Conservation (phyloP, 2,113 vertebrate species). For the Chrysochloris asiatica region DNA sequence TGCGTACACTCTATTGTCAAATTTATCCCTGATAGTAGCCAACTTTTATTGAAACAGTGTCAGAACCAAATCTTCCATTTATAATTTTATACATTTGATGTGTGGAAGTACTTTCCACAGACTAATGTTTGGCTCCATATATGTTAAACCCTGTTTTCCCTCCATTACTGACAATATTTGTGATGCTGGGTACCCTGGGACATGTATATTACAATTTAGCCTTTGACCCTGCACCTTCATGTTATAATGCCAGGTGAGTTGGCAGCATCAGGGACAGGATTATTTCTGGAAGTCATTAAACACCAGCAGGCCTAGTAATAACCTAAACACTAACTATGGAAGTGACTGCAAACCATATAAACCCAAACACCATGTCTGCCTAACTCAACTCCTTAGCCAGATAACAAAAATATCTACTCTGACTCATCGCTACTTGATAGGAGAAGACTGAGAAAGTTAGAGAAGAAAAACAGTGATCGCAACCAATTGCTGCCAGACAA, state of each 20-base stretch:
- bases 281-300: not conserved
- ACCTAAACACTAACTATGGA: not conserved
- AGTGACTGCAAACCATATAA: not conserved
- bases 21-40: not conserved
- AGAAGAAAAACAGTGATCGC: not conserved
- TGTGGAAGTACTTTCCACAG: not conserved
- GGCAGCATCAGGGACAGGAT: not conserved
- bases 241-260: not conserved
- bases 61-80: not conserved
- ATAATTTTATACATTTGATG: not conserved
- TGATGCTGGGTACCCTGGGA: not conserved
- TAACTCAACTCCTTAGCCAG: not conserved
- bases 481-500: not conserved
- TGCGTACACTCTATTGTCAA: not conserved
- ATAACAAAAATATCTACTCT: not conserved
- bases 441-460: not conserved
- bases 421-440: not conserved
- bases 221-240: not conserved
- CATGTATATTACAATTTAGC: not conserved
- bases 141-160: conserved; percentile 20
- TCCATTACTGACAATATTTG: not conserved
- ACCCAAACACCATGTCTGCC: not conserved
- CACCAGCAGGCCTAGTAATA: not conserved
- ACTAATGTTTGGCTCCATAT: not conserved
- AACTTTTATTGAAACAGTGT: not conserved